phyloP scores from a whole-genome alignment of 1,140 invertebrate genomes.

The Drosophila parvula region DNA sequence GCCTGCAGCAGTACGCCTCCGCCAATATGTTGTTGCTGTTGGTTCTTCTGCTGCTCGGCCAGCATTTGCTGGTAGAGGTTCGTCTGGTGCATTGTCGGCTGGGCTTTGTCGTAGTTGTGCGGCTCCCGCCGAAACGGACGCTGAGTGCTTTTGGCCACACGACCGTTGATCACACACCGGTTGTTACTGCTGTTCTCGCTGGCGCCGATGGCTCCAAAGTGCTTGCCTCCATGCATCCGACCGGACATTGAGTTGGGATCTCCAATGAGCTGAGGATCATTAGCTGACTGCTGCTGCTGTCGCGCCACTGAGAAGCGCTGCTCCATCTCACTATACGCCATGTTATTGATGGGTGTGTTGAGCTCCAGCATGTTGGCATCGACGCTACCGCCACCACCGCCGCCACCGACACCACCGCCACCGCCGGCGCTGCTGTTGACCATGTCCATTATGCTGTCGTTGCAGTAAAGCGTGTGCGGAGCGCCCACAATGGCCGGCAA shows the following conservation, averaged over 20 bases:
- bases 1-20: slow-evolving; percentile 54
- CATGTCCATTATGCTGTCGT: slow-evolving; percentile 76
- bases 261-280: slow-evolving; percentile 42
- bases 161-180: slow-evolving; percentile 81
- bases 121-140: slow-evolving; percentile 76
- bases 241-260: slow-evolving; percentile 19
- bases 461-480: slow-evolving; percentile 70
- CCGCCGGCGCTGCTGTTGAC: slow-evolving; percentile 30
- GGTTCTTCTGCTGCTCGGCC: slow-evolving; percentile 78
- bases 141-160: slow-evolving; percentile 75
- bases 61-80: slow-evolving; percentile 83
- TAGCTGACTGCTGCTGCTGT: slow-evolving; percentile 47
- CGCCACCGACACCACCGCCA: slow-evolving; percentile 7
- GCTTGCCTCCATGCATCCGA: slow-evolving; percentile 51
- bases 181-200: slow-evolving; percentile 59
- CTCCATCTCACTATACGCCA: slow-evolving; percentile 65
- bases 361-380: slow-evolving; percentile 81
- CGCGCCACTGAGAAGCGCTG: slow-evolving; percentile 64
- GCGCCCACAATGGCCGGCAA: slow-evolving; percentile 72
- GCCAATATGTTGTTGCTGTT: slow-evolving; percentile 58
- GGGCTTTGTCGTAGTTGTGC: slow-evolving; percentile 83
- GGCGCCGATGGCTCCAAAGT: slow-evolving; percentile 53
- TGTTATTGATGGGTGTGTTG: slow-evolving; percentile 69
- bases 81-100: slow-evolving; percentile 83
- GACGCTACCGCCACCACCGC: slow-evolving; percentile 23